Evolutionary conservation across 2,888 invertebrate genomes (phyloP).

Genomic region (Xylophagus ater): DNA sequence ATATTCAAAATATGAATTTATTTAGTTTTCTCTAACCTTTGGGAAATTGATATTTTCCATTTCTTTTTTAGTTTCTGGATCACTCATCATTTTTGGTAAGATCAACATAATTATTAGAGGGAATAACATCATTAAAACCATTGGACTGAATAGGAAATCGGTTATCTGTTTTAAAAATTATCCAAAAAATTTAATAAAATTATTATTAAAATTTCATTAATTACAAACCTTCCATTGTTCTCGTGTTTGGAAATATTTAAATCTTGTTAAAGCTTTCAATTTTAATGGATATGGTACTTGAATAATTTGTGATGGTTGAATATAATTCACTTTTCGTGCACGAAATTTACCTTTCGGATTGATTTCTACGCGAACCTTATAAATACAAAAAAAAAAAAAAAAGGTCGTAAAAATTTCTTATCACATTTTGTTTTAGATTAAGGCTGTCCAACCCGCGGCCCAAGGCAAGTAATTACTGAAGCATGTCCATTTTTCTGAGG

Average conservation of each 20-base stretch:
- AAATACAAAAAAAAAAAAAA: neutral
- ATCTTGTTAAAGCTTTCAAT: conserved; percentile 70
- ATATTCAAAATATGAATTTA: neutral
- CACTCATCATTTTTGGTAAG: conserved; percentile 93
- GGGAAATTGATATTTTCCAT: conserved; percentile 71
- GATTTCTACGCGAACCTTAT: conserved; percentile 71
- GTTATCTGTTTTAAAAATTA: conserved; percentile 46
- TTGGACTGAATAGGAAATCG: conserved; percentile 92
- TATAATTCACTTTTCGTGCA: conserved; percentile 85
- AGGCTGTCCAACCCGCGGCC: no score
- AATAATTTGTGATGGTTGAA: conserved; percentile 82
- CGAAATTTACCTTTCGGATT: conserved; percentile 94
- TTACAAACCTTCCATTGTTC: conserved; percentile 78
- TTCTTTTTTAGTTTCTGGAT: conserved; percentile 94
- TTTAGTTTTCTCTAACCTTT: conserved; percentile 23
- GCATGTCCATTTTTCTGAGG: no score
- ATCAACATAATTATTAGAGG: conserved; percentile 84
- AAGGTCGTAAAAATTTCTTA: neutral
- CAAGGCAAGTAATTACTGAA: no score
- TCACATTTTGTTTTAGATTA: no score
- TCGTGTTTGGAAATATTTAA: conserved; percentile 81
- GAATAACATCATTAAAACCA: conserved; percentile 96
- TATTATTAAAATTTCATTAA: conserved; percentile 1
- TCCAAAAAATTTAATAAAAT: neutral
- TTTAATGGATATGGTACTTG: conserved; percentile 88